Evolutionary conservation across 2,888 invertebrate genomes (phyloP), one percentile per base, ranked within the genome.

Genomic region (Adineta ricciae): DNA sequence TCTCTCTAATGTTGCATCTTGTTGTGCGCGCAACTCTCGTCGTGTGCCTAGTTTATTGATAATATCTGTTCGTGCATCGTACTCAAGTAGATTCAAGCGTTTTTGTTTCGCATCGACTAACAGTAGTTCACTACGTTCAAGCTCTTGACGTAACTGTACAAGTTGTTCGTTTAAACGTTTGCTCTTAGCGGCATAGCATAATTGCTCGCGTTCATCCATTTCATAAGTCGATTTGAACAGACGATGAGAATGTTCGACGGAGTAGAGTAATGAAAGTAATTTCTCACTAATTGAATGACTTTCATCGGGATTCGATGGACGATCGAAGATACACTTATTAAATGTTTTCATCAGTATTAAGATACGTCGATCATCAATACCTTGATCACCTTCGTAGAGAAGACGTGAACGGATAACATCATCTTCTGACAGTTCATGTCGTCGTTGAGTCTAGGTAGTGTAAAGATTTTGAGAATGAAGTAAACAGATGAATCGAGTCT

Each of bases 371-470:
- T 98, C 97, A 89, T 98, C 98, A 36, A 96, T 97, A 19, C 95
- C 96, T 14, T 97, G 97, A 92, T 98, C 97, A 27, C 97, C 98
- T 90, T 98, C 98, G 88, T 97, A 96, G 50, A 97, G 91, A 64
- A 98, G 92, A 87, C 96, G 93, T 87, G 96, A 93, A 87, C 95
- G 93, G 86, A 97, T 96, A 73, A 97, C 95, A 89, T 97, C 97
- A 91, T 98, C 98, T 56, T 85, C 85, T 24, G 41, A 14, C 24
- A 38, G 24, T 24, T n/a, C 78, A 41, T 41, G 78, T n/a, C 24
- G 21, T 41, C 78, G 78, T 78, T 78, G 19, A 41, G 78, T 24
- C 78, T 78, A 78, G n/a, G 41, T 38, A n/a, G 7, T 3, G 56
- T 4, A 21, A 27, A 64, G 4, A 64, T 27, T 27, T 24, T 24